Percentiles rank a stretch among this genome's conserved stretches.
phyloP scores from a whole-genome alignment of 1,140 invertebrate genomes.

The Pogonomyrmex barbatus region DNA sequence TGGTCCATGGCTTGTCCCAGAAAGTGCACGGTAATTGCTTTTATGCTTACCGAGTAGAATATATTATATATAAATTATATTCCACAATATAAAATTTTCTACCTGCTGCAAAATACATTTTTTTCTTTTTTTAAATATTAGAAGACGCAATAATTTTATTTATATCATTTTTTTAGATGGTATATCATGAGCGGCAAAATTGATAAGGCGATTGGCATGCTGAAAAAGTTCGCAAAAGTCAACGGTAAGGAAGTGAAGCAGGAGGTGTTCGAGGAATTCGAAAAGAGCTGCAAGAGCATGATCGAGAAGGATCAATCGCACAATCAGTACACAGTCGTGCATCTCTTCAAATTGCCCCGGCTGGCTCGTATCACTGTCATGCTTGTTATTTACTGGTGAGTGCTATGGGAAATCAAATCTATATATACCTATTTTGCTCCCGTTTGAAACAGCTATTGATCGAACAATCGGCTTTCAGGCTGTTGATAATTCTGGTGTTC shows the following conservation, averaged over 20 bases:
- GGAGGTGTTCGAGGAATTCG: slow-evolving; percentile 91
- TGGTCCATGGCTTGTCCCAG: slow-evolving; percentile 92
- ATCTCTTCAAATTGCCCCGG: slow-evolving; percentile 91
- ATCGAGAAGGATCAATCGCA: slow-evolving; percentile 89
- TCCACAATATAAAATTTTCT: slow-evolving; percentile 22
- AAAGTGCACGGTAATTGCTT: slow-evolving; percentile 90
- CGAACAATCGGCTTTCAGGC: slow-evolving; percentile 84
- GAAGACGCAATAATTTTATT: not conserved
- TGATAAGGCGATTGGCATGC: slow-evolving; percentile 91
- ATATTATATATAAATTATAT: slow-evolving; percentile 25
- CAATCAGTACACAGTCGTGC: slow-evolving; percentile 91
- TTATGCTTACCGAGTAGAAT: not conserved
- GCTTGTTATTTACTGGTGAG: slow-evolving; percentile 92
- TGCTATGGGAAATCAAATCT: not conserved
- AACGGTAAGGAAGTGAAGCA: slow-evolving; percentile 91
- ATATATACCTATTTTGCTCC: not conserved
- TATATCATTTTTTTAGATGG: slow-evolving; percentile 86
- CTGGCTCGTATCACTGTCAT: slow-evolving; percentile 91
- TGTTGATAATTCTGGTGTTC: slow-evolving; percentile 93
- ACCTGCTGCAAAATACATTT: too few species aligned
- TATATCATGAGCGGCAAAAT: slow-evolving; percentile 92
- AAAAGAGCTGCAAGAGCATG: slow-evolving; percentile 88
- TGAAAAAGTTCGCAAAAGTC: slow-evolving; percentile 92
- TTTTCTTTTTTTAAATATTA: not conserved
- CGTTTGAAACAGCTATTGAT: slow-evolving; percentile 11